Evolutionary conservation across 2,797 vertebrate species (phyloP).

Genomic region (Masticophis lateralis): DNA sequence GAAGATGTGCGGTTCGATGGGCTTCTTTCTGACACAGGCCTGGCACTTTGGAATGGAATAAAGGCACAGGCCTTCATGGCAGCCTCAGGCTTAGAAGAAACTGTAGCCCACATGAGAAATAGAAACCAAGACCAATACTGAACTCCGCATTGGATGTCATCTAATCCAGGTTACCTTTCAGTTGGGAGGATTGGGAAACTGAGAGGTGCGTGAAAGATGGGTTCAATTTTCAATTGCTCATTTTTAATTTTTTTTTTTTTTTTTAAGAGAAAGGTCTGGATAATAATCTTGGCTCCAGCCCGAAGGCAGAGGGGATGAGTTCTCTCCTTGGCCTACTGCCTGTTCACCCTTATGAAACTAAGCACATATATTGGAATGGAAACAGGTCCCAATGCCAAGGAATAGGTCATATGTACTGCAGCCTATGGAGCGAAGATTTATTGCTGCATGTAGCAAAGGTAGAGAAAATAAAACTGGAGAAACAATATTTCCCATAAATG

Average conservation of each 20-base stretch:
- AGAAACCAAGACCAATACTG: conserved; percentile 22
- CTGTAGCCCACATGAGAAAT: conserved; percentile 39
- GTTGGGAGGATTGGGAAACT: conserved; percentile 2
- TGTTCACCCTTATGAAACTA: conserved; percentile 42
- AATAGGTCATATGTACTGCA: conserved; percentile 39
- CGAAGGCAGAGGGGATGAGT: conserved; percentile 41
- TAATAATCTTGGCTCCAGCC: conserved; percentile 63
- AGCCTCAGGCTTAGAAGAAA: conserved; percentile 25
- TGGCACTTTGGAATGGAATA: not conserved
- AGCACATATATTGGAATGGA: conserved; percentile 58
- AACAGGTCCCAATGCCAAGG: conserved; percentile 56
- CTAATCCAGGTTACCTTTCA: conserved; percentile 14
- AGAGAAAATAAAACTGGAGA: not conserved
- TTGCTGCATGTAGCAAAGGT: conserved; percentile 14
- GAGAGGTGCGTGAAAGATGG: conserved; percentile 54
- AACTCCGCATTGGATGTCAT: conserved; percentile 4
- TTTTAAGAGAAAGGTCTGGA: conserved; percentile 56
- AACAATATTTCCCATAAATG: conserved; percentile 10
- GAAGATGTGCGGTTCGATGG: conserved; percentile 28
- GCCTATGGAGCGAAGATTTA: conserved; percentile 30
- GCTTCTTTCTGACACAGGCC: not conserved
- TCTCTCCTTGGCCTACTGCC: conserved; percentile 57
- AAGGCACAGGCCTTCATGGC: not conserved
- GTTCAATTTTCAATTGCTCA: conserved; percentile 66
- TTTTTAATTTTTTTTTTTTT: not conserved